Conservation (phyloP, 2,888 invertebrate species). For the Lycaena phlaeas region DNA sequence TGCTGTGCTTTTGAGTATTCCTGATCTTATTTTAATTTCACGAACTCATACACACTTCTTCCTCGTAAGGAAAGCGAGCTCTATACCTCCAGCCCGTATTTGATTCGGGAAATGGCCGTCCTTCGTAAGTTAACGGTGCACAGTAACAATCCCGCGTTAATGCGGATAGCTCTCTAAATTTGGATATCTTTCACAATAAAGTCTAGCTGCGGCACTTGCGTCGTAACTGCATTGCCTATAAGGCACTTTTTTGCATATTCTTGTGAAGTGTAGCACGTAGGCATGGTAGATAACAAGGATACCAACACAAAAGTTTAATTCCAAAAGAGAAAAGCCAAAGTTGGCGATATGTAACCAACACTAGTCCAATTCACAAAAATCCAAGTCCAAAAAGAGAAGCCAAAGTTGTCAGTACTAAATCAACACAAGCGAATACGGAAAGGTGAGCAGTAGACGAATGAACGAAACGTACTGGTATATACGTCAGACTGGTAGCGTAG, state of each 20-base stretch:
- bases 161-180: too few relatives aligned
- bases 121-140: background rate
- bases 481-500: background rate
- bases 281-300: conserved; percentile 10
- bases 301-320: conserved; percentile 10
- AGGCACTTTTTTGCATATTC: background rate
- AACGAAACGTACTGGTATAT: background rate
- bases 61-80: conserved; percentile 12
- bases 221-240: too few relatives aligned
- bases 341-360: conserved; percentile 8
- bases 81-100: conserved; percentile 13
- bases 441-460: background rate
- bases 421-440: background rate
- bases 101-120: conserved; percentile 12
- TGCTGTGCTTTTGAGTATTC: conserved; percentile 10
- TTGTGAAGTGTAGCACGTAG: conserved; percentile 9
- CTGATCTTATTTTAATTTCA: conserved; percentile 13
- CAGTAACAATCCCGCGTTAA: too few relatives aligned
- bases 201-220: too few relatives aligned
- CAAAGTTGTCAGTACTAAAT: conserved; percentile 1
- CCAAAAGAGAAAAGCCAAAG: conserved; percentile 11
- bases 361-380: conserved; percentile 8
- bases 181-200: too few relatives aligned
- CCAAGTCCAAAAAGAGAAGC: conserved; percentile 11
- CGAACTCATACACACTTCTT: conserved; percentile 12